phyloP scores from a whole-genome alignment of 2,113 vertebrate species.

The Peucedramus taeniatus region DNA sequence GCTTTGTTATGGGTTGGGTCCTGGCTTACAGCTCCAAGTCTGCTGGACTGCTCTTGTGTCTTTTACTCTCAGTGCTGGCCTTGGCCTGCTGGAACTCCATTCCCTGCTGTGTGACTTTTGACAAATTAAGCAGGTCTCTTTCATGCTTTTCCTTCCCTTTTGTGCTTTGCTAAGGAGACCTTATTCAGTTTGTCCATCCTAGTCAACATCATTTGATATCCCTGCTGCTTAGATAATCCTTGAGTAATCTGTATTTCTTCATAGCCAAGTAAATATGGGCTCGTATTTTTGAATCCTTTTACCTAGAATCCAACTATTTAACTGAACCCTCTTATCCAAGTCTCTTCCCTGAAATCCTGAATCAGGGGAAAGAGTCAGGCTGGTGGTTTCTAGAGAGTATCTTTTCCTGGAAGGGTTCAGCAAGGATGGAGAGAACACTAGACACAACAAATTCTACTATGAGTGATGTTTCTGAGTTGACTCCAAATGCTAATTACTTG shows the following conservation, averaged over 20 bases:
- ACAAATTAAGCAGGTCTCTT: neutral
- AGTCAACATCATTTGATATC: neutral
- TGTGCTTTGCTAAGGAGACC: neutral
- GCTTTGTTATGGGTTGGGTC: neutral
- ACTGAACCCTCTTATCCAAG: neutral
- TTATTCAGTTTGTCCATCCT: neutral
- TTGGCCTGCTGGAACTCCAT: neutral
- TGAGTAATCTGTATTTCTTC: neutral
- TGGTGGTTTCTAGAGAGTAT: neutral
- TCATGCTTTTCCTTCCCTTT: neutral
- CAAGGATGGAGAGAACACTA: neutral
- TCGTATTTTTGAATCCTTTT: neutral
- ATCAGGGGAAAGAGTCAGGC: neutral
- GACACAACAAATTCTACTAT: neutral
- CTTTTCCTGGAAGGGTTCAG: neutral
- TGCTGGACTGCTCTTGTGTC: neutral
- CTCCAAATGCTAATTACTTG: neutral
- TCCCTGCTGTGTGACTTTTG: neutral
- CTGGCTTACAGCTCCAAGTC: neutral
- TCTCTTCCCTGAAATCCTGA: neutral
- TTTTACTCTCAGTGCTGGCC: neutral
- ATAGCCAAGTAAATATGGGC: accelerated
- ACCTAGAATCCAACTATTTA: neutral
- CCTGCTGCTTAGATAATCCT: neutral
- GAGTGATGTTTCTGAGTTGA: neutral